Percentiles rank a stretch among this genome's conserved stretches.
Conservation (phyloP, 2,113 vertebrate genomes). For the Hystrix cristata region DNA sequence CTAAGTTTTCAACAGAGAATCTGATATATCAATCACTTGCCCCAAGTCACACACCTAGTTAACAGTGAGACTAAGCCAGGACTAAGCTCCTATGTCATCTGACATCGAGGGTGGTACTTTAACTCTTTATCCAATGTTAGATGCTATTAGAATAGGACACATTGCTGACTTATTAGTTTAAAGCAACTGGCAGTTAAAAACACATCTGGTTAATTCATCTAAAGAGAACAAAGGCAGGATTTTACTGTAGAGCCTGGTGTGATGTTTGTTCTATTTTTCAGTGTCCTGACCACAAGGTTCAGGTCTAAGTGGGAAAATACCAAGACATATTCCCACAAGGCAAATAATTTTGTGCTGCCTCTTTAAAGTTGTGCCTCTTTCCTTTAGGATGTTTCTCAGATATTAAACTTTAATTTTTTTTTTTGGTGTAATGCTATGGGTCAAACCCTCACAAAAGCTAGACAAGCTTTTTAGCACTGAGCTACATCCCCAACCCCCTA, state of each 20-base stretch:
- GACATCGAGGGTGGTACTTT: background rate
- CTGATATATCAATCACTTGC: background rate
- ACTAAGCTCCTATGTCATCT: background rate
- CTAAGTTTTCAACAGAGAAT: conserved; percentile 54
- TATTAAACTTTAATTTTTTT: conserved; percentile 17
- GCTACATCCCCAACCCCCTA: background rate
- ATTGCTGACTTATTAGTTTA: conserved; percentile 39
- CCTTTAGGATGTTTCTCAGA: conserved; percentile 19
- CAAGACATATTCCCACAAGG: conserved; percentile 44
- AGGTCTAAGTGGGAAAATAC: conserved; percentile 54
- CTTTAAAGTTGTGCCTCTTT: conserved; percentile 48
- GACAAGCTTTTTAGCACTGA: background rate
- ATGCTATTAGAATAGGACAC: conserved; percentile 6
- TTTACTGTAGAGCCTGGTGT: conserved; percentile 55
- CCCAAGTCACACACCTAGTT: conserved; percentile 34
- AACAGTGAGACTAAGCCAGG: background rate
- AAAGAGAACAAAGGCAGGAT: conserved; percentile 75
- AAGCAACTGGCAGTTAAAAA: conserved; percentile 67
- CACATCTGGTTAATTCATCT: conserved; percentile 60
- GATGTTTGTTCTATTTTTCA: conserved; percentile 67
- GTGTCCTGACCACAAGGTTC: conserved; percentile 61
- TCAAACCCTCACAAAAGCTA: background rate
- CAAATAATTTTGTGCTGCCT: conserved; percentile 33
- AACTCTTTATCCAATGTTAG: conserved; percentile 45
- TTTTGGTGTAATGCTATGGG: background rate